Evolutionary conservation across 2,113 vertebrate genomes (phyloP), one percentile per base, ranked within the genome.

Genomic region (Lucifuga dentata): DNA sequence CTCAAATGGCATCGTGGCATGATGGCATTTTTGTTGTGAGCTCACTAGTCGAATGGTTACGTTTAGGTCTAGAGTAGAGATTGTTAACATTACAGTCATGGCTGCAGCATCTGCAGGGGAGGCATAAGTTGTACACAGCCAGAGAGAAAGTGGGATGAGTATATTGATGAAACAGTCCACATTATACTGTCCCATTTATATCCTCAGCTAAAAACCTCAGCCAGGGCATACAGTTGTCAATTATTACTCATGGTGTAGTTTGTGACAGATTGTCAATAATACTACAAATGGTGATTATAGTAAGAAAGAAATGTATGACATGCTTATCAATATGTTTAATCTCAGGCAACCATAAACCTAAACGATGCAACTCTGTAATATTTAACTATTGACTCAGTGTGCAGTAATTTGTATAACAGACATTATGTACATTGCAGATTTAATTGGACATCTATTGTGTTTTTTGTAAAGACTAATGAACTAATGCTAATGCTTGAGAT

Each of bases 221-320:
- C 15, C 1, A 19, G 2, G 26, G 21, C 41, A 8, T 12, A 19
- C 33, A 10, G 23, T 43, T 46, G 36, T 71, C 51, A 60, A 17
- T 68, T 26, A 50, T 40, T 29, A 68, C 38, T 24, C 32, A 8
- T 62, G 68, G 48, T 33, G 8, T 36, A 45, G 29, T 15, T 20
- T 32, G 50, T 57, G 78, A 59, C 62, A 75, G 44, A 43, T 57
- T 68, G 64, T 62, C 71, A 66, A 78, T 78, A 67, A 51, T 35
- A 62, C 33, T 56, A 60, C 81, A 65, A 64, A 73, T 46, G 15
- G 17, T 48, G 55, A 80, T 73, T 58, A 58, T 73, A 29, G 16
- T 19, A 3, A 8, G 41, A 62, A 20, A 73, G 26, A 57, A 61
- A 50, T 60, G 36, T 56, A 26, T 57, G 59, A 45, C 53, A 36